phyloP scores from a whole-genome alignment of 2,888 invertebrate genomes.

The Melinopterus prodromus region DNA sequence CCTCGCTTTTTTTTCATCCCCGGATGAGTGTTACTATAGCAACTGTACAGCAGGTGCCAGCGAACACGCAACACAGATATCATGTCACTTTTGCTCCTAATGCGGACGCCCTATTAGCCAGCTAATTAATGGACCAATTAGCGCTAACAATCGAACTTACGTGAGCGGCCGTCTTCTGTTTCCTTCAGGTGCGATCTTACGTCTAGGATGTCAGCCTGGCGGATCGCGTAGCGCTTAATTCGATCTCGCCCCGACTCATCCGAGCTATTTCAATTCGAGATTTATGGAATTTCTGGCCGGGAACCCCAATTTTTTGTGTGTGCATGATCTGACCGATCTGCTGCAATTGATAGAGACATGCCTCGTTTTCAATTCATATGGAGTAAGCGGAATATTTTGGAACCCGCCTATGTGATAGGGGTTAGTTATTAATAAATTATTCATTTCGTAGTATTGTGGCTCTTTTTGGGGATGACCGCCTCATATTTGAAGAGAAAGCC shows the following conservation, averaged over 20 bases:
- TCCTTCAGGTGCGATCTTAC: background rate
- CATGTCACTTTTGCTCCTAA: conserved; percentile 53
- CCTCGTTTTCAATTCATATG: background rate
- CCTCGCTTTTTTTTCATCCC: conserved; percentile 63
- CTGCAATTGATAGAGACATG: background rate
- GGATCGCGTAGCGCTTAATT: background rate
- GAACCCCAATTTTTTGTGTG: background rate
- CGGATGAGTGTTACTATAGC: conserved; percentile 72
- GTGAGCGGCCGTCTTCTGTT: background rate
- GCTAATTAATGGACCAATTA: background rate
- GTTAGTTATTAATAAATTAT: background rate
- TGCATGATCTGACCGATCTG: background rate
- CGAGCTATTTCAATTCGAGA: background rate
- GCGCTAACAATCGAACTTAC: background rate
- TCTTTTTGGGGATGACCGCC: too few species aligned
- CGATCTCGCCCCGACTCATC: background rate
- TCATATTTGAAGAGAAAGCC: too few species aligned
- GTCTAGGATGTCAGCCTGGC: background rate
- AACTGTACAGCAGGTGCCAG: conserved; percentile 66
- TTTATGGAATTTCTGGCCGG: background rate
- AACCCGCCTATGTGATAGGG: background rate
- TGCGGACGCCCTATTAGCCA: background rate
- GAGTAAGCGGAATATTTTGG: background rate
- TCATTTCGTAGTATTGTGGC: too few species aligned
- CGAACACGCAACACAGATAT: conserved; percentile 61